phyloP scores from a whole-genome alignment of 2,113 vertebrate genomes.

The Pterocles orientalis region DNA sequence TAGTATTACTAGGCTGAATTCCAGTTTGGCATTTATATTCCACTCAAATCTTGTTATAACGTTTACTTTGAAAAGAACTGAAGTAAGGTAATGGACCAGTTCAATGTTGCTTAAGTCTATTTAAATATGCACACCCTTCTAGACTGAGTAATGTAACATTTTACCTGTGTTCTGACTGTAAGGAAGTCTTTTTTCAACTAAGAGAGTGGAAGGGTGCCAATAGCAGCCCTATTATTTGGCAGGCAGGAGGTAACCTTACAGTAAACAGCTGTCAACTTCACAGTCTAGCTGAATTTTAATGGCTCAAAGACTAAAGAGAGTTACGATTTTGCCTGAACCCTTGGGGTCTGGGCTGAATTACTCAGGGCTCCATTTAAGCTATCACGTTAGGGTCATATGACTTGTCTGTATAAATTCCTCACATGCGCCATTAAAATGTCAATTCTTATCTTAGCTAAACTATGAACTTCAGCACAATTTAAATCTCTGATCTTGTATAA shows the following conservation, averaged over 20 bases:
- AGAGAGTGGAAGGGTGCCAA: slow-evolving; percentile 40
- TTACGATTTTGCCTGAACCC: not conserved
- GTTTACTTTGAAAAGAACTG: not conserved
- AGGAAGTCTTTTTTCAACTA: not conserved
- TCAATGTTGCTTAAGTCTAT: not conserved
- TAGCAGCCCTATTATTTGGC: slow-evolving; percentile 50
- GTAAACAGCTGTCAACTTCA: slow-evolving; percentile 66
- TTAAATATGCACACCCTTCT: not conserved
- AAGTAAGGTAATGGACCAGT: not conserved
- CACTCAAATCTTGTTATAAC: not conserved
- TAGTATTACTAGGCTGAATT: not conserved
- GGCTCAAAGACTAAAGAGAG: slow-evolving; percentile 19
- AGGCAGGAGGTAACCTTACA: slow-evolving; percentile 63
- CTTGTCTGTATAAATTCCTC: slow-evolving; percentile 46
- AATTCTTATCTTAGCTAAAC: slow-evolving; percentile 18
- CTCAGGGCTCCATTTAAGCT: slow-evolving; percentile 1
- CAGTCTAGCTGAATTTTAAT: slow-evolving; percentile 57
- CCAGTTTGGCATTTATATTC: not conserved
- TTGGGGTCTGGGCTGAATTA: slow-evolving; percentile 20
- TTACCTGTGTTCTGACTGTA: not conserved
- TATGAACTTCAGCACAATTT: not conserved
- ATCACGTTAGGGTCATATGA: slow-evolving; percentile 2
- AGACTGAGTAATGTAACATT: not conserved
- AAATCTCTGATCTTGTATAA: not conserved
- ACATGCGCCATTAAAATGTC: slow-evolving; percentile 33